Conservation (phyloP, 2,888 invertebrate genomes). For the Chymomyza fuscimana region DNA sequence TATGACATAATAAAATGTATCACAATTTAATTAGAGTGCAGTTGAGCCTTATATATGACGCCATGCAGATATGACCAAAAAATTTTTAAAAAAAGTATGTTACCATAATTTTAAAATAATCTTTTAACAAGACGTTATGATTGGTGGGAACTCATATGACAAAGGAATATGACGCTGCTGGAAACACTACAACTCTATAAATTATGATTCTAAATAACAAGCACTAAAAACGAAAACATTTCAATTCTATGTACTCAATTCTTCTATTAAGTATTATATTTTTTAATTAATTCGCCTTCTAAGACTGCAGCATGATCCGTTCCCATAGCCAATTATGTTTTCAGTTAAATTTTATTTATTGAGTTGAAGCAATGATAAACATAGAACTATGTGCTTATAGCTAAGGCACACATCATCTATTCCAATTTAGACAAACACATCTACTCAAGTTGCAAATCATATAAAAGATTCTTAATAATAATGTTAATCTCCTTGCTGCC, state of each 20-base stretch:
- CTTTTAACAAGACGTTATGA: no score
- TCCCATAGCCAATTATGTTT: not conserved
- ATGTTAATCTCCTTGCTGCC: not conserved
- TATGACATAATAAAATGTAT: no score
- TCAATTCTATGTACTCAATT: not conserved
- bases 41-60: no score
- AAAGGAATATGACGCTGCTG: no score
- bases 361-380: not conserved
- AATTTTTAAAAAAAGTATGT: no score
- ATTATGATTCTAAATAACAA: not conserved
- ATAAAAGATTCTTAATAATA: not conserved
- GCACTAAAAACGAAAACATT: not conserved
- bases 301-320: not conserved
- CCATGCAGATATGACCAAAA: no score
- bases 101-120: no score
- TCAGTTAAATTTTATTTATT: not conserved
- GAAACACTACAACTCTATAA: no score
- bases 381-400: not conserved
- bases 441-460: not conserved
- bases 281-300: not conserved
- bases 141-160: no score
- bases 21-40: no score
- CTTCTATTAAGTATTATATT: not conserved
- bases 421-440: not conserved
- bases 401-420: not conserved